These are phyloP conservation scores for Oryctolagus cuniculus DNA, from an alignment of 2,113 vertebrate genomes.

Conservation along the genomic window mOryCun1.1 NC_091432.1:141947501-141948000, in stretches of 20 bases:
- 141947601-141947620: neutral
- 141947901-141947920: neutral
- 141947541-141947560: neutral
- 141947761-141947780: conserved; percentile 18
- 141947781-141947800: neutral
- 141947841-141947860: neutral
- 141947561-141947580: neutral
- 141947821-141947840: no score
- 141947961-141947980: no score
- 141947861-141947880: neutral
- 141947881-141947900: conserved; percentile 1
- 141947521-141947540: neutral
- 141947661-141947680: neutral
- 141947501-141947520: neutral
- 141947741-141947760: neutral
- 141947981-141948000: no score
- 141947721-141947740: neutral
- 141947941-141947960: neutral
- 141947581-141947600: neutral
- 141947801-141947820: neutral
- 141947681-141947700: conserved; percentile 1
- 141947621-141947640: neutral
- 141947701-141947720: neutral
- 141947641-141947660: neutral
- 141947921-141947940: neutral